Conservation (phyloP, 2,113 vertebrate species). For the Hydropotes inermis region DNA sequence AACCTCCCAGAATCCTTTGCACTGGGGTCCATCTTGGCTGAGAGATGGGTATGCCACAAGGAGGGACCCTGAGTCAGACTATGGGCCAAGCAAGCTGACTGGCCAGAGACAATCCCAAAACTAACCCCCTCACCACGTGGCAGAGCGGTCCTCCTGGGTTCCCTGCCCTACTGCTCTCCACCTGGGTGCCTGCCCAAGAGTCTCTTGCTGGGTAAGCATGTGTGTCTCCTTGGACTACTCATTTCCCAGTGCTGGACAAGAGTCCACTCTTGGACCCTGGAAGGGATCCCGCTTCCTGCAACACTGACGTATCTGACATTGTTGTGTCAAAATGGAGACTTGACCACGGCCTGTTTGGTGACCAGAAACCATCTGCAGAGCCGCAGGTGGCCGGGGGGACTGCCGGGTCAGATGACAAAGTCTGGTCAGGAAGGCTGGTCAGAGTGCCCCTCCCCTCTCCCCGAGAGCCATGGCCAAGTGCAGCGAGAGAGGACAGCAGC, state of each 20-base stretch:
- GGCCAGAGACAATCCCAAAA: not conserved
- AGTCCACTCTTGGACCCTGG: not conserved
- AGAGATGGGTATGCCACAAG: not conserved
- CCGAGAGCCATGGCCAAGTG: not conserved
- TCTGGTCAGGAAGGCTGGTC: not conserved
- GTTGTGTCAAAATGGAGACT: not conserved
- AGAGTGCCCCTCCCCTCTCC: not conserved
- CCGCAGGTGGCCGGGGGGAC: fast-evolving
- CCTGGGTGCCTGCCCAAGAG: not conserved
- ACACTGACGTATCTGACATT: not conserved
- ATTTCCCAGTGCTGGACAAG: not conserved
- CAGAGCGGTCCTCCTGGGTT: not conserved
- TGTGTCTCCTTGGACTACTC: not conserved
- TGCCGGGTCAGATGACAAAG: not conserved
- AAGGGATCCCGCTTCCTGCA: not conserved
- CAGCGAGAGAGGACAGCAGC: not conserved
- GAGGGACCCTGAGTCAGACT: not conserved
- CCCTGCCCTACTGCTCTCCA: not conserved
- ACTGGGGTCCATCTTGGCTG: not conserved
- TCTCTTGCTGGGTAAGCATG: not conserved
- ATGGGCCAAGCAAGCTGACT: not conserved
- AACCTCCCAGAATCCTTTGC: not conserved
- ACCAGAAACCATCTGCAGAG: not conserved
- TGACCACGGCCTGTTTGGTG: not conserved
- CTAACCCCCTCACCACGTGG: not conserved